Evolutionary conservation across 2,888 invertebrate species (phyloP).

Genomic region (Drosophila hamatofila): DNA sequence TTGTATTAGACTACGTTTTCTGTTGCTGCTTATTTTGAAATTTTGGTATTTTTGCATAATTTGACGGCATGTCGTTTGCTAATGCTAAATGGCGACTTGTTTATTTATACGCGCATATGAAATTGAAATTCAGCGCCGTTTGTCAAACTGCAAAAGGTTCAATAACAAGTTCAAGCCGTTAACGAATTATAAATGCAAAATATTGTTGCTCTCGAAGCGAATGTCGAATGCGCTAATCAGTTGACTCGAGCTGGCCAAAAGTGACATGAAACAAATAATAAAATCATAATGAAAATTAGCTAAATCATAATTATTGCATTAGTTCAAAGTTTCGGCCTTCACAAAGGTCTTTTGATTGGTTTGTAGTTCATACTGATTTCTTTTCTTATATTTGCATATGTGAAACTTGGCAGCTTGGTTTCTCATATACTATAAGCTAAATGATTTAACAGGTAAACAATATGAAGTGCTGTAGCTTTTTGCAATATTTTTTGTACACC

Average conservation of each 20-base stretch:
- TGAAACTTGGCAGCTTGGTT: too few relatives aligned
- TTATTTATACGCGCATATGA: conserved; percentile 37
- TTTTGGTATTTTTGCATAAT: conserved; percentile 29
- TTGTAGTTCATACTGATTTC: not conserved
- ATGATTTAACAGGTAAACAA: too few relatives aligned
- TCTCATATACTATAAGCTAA: not conserved
- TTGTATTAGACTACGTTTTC: not conserved
- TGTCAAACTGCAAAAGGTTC: conserved; percentile 34
- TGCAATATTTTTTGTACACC: too few relatives aligned
- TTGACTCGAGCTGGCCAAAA: not conserved
- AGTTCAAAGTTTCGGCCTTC: not conserved
- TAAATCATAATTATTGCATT: not conserved
- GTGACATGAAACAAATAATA: not conserved
- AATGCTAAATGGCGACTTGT: conserved; percentile 47
- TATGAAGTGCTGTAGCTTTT: too few relatives aligned
- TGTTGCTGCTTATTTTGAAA: not conserved
- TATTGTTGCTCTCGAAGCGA: not conserved
- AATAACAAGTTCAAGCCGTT: conserved; percentile 42
- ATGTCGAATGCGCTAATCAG: conserved; percentile 18
- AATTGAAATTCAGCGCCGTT: conserved; percentile 36
- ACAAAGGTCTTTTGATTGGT: not conserved
- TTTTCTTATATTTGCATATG: not conserved
- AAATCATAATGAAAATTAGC: not conserved
- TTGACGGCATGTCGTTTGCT: conserved; percentile 34
- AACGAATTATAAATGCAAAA: conserved; percentile 14